phyloP scores from a whole-genome alignment of 2,888 invertebrate genomes.

The Lacanobia oleracea region DNA sequence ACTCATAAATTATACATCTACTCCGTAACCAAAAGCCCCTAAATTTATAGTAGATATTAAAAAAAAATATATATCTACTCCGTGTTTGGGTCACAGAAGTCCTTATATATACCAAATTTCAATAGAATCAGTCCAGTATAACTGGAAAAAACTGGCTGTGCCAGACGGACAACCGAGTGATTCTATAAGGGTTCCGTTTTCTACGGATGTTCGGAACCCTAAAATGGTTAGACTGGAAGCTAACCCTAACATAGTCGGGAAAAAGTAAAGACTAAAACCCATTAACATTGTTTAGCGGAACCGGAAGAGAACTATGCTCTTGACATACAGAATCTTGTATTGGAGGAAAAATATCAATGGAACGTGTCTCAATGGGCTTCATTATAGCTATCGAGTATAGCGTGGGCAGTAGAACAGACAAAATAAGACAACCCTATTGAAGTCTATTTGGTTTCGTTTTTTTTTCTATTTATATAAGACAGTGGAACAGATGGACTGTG shows the following conservation, averaged over 20 bases:
- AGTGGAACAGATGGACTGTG: slow-evolving; percentile 1
- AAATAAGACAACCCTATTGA: slow-evolving; percentile 34
- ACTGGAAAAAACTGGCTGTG: too few species aligned
- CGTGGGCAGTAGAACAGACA: slow-evolving; percentile 35
- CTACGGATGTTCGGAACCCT: too few species aligned
- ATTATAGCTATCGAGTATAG: slow-evolving; percentile 24
- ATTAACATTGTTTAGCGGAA: background rate
- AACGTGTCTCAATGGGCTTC: slow-evolving; percentile 19
- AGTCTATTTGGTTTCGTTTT: slow-evolving; percentile 37
- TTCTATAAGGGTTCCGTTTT: too few species aligned
- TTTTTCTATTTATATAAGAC: slow-evolving; percentile 17
- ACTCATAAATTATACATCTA: too few species aligned
- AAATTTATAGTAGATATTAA: too few species aligned
- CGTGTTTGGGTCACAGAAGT: too few species aligned
- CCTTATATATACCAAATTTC: too few species aligned
- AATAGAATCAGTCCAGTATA: too few species aligned
- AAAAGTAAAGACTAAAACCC: background rate
- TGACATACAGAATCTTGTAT: slow-evolving; percentile 2
- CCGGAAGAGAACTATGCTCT: background rate
- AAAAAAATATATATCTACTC: too few species aligned
- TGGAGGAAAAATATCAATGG: background rate
- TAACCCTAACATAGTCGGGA: background rate
- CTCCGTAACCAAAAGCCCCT: too few species aligned
- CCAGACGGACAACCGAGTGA: too few species aligned
- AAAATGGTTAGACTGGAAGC: too few species aligned